These are phyloP conservation scores for Epinotia demarniana DNA, from an alignment of 2,888 invertebrate species.

Conservation along the genomic window DNA sequence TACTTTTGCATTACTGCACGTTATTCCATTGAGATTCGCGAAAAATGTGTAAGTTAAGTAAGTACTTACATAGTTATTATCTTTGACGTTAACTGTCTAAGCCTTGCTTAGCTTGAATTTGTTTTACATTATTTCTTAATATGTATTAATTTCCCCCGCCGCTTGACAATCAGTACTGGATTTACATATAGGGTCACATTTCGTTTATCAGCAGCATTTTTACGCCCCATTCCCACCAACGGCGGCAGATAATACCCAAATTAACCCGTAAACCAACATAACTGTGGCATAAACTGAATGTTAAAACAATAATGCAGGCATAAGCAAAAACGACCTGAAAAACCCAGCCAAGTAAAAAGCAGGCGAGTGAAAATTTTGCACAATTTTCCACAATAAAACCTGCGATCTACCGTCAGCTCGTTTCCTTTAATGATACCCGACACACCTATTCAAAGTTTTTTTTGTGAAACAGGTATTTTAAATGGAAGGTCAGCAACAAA, in stretches of 20 bases:
- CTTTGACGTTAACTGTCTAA: no score
- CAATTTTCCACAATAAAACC: slow-evolving; percentile 44
- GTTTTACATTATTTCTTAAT: no score
- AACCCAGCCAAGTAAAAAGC: slow-evolving; percentile 28
- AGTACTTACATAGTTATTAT: no score
- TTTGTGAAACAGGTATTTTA: slow-evolving; percentile 43
- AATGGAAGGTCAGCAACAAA: slow-evolving; percentile 43
- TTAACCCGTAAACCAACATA: slow-evolving; percentile 27
- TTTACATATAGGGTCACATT: neutral
- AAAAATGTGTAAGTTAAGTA: no score
- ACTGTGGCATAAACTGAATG: slow-evolving; percentile 38
- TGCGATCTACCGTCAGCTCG: slow-evolving; percentile 34
- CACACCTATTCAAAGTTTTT: slow-evolving; percentile 42
- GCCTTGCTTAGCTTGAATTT: no score
- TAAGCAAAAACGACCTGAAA: slow-evolving; percentile 33
- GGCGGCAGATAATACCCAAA: slow-evolving; percentile 28
- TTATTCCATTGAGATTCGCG: no score
- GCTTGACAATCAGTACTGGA: neutral
- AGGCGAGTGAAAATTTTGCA: slow-evolving; percentile 39
- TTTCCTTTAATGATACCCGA: slow-evolving; percentile 41
- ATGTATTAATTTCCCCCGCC: neutral
- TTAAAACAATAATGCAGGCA: slow-evolving; percentile 40
- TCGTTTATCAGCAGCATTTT: slow-evolving; percentile 14
- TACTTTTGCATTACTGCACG: no score
- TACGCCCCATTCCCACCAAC: slow-evolving; percentile 22